A percentile compares a stretch with the other conserved stretches of the same genome.
phyloP scores from a whole-genome alignment of 2,888 invertebrate genomes.

The Drosophila mimetica region DNA sequence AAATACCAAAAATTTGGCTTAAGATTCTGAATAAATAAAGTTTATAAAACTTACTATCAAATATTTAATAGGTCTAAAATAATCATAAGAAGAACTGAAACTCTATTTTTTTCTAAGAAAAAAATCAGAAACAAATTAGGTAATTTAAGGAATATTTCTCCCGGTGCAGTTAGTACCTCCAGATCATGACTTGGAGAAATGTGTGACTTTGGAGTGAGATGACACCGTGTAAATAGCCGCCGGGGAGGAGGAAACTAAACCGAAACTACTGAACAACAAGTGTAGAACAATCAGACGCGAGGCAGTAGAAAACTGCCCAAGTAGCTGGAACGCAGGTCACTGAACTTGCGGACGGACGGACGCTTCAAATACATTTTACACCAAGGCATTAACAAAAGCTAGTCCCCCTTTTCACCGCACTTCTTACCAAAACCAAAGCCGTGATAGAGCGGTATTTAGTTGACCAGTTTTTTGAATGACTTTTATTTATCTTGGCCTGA shows the following conservation, averaged over 20 bases:
- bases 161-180: slow-evolving; percentile 38
- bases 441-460: slow-evolving; percentile 20
- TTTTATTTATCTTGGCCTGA: slow-evolving; percentile 28
- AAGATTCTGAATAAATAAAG: too few relatives aligned
- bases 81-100: too few relatives aligned
- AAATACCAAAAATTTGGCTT: background rate
- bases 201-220: slow-evolving; percentile 54
- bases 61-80: too few relatives aligned
- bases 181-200: slow-evolving; percentile 65
- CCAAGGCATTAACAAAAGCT: slow-evolving; percentile 29
- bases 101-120: too few relatives aligned
- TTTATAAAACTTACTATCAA: too few relatives aligned
- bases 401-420: slow-evolving; percentile 1
- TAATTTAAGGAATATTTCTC: background rate
- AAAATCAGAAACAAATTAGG: too few relatives aligned
- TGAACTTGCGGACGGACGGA: slow-evolving; percentile 42
- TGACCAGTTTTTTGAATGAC: slow-evolving; percentile 32
- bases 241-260: slow-evolving; percentile 49
- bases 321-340: slow-evolving; percentile 54
- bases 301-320: slow-evolving; percentile 48
- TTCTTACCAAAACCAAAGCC: slow-evolving; percentile 1
- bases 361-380: slow-evolving; percentile 27
- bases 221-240: slow-evolving; percentile 64
- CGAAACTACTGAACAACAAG: slow-evolving; percentile 64
- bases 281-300: slow-evolving; percentile 53